Conservation (phyloP, 2,113 vertebrate species). For the Corvus moneduloides region DNA sequence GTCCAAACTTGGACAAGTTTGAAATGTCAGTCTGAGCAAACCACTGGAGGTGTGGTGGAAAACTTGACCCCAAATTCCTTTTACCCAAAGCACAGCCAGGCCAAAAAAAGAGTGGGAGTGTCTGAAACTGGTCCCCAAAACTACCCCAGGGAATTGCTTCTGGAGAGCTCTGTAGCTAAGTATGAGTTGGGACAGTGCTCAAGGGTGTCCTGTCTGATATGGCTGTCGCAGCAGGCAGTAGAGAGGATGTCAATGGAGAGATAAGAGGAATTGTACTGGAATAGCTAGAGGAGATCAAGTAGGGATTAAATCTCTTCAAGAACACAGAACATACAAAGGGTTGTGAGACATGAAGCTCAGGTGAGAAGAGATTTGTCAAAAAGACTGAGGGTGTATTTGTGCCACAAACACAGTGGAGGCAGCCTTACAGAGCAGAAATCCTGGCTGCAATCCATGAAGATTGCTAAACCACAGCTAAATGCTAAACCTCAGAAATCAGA, state of each 20-base stretch:
- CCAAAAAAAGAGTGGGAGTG: not conserved
- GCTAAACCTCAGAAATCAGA: not conserved
- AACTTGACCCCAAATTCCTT: not conserved
- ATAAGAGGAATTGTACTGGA: not conserved
- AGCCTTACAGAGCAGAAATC: not conserved
- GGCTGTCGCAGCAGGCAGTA: not conserved
- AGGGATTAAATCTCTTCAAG: not conserved
- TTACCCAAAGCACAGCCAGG: rapidly evolving
- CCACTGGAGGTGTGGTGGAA: not conserved
- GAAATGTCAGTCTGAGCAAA: not conserved
- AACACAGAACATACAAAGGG: not conserved
- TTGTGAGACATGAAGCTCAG: not conserved
- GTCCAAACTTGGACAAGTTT: not conserved
- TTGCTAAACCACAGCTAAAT: not conserved
- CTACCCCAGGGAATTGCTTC: not conserved
- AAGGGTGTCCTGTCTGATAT: not conserved
- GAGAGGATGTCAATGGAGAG: not conserved
- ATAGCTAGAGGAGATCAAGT: not conserved
- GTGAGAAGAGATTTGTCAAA: not conserved
- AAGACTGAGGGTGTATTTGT: not conserved
- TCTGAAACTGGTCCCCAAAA: not conserved
- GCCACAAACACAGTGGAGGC: not conserved
- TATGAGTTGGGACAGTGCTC: not conserved
- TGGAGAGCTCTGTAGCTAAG: not conserved
- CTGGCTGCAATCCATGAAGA: not conserved